phyloP scores from a whole-genome alignment of 2,797 vertebrate genomes.

The Morus bassanus region DNA sequence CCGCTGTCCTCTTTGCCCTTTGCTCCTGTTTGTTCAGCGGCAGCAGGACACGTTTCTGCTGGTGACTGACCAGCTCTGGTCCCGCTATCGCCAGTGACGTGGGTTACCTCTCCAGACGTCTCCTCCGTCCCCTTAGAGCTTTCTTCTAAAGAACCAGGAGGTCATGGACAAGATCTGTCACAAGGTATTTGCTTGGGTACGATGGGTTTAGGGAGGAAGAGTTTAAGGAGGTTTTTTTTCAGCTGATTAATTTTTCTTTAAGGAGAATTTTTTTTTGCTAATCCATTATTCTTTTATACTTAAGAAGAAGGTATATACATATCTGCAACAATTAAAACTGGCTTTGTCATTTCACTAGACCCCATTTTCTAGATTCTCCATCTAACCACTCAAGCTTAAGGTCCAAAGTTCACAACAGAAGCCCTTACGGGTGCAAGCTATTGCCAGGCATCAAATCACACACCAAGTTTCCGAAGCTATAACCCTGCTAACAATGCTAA shows the following conservation, averaged over 20 bases:
- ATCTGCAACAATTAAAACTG: background rate
- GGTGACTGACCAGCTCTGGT: accelerated
- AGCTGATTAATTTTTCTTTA: background rate
- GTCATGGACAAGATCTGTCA: accelerated
- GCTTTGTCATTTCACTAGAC: accelerated
- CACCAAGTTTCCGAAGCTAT: background rate
- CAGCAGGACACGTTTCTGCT: background rate
- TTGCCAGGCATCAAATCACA: background rate
- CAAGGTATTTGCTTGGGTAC: background rate
- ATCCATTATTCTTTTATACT: accelerated
- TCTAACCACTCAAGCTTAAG: background rate
- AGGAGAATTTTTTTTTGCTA: background rate
- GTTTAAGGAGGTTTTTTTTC: background rate
- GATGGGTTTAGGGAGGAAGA: background rate
- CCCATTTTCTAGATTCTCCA: background rate
- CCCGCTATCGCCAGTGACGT: accelerated
- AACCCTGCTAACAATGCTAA: background rate
- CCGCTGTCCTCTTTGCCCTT: background rate
- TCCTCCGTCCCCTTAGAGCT: accelerated
- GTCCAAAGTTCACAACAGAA: background rate
- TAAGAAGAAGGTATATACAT: accelerated
- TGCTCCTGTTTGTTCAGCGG: accelerated
- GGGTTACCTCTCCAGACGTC: background rate
- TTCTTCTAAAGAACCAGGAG: background rate
- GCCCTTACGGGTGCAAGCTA: accelerated